phyloP scores from a whole-genome alignment of 2,797 vertebrate genomes.

The Tenualosa thibaudeaui region DNA sequence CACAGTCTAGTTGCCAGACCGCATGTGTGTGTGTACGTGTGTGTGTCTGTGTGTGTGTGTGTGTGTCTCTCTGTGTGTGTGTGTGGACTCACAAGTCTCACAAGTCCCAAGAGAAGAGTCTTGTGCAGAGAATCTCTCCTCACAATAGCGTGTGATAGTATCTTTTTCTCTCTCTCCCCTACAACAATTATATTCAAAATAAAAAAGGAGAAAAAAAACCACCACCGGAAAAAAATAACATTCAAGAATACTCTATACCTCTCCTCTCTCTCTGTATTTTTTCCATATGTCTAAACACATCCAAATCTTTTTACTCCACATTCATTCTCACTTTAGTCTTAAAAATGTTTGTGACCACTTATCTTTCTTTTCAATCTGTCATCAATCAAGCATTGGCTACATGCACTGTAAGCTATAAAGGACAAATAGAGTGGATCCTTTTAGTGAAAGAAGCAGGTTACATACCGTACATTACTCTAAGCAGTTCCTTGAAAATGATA shows the following conservation, averaged over 20 bases:
- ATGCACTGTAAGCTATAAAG: neutral
- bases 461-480: neutral
- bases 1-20: neutral
- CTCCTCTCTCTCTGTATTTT: neutral
- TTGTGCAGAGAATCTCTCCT: neutral
- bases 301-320: neutral
- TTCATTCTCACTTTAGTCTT: neutral
- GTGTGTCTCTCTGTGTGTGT: neutral
- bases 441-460: too few relatives aligned
- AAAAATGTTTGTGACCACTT: neutral
- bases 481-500: neutral
- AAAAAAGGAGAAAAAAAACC: too few relatives aligned
- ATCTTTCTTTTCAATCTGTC: neutral
- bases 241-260: neutral
- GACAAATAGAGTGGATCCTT: too few relatives aligned
- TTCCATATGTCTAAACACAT: neutral
- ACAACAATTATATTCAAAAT: too few relatives aligned
- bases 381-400: neutral
- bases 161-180: too few relatives aligned
- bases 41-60: conserved; percentile 1
- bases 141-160: neutral
- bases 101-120: neutral
- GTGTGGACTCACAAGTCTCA: neutral
- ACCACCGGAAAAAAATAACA: neutral
- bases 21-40: neutral